A percentile compares a stretch with the other conserved stretches of the same genome.
Evolutionary conservation across 2,113 vertebrate species (phyloP).

Genomic region (Channa maculata): DNA sequence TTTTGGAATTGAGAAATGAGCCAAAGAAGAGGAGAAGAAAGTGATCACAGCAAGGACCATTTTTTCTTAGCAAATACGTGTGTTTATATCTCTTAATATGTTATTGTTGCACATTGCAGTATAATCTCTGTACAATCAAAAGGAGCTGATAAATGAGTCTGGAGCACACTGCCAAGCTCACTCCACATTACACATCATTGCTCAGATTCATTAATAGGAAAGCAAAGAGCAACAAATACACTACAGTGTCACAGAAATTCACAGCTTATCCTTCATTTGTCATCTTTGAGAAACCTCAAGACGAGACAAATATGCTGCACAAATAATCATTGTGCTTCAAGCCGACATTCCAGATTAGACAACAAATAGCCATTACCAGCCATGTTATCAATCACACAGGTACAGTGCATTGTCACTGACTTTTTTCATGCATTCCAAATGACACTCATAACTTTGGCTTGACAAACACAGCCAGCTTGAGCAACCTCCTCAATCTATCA

Average conservation of each 20-base stretch:
- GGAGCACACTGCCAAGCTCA: constrained; percentile 21
- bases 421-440: constrained; percentile 67
- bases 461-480: constrained; percentile 75
- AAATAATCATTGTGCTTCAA: constrained; percentile 56
- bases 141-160: constrained; percentile 58
- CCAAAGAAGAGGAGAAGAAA: neutral
- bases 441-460: constrained; percentile 70
- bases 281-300: constrained; percentile 13
- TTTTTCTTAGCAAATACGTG: constrained; percentile 18
- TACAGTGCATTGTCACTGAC: constrained; percentile 64
- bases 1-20: constrained; percentile 14
- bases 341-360: constrained; percentile 62
- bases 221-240: constrained; percentile 2
- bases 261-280: constrained; percentile 21
- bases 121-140: constrained; percentile 57
- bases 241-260: neutral
- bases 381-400: constrained; percentile 62
- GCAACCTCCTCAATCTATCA: constrained; percentile 80
- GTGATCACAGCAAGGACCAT: constrained; percentile 12
- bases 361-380: constrained; percentile 67
- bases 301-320: constrained; percentile 51
- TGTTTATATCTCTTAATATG: constrained; percentile 55
- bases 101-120: constrained; percentile 53
- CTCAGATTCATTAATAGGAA: constrained; percentile 53
- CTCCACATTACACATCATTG: constrained; percentile 36